Percentiles rank a stretch among this genome's conserved stretches.
Evolutionary conservation across 2,888 invertebrate species (phyloP).

Genomic region (Xylocampa areola): DNA sequence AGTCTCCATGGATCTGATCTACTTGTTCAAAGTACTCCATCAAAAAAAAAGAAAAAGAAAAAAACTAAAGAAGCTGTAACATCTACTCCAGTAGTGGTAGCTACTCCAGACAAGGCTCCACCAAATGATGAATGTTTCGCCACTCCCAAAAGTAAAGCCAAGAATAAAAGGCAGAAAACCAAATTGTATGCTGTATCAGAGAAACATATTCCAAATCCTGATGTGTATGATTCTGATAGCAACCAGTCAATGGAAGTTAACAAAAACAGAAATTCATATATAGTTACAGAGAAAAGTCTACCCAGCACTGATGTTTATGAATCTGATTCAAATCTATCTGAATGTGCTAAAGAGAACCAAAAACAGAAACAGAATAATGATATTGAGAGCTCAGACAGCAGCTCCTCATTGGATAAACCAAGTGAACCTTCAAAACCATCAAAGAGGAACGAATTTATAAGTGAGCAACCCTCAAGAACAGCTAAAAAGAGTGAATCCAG

Average conservation of each 20-base stretch:
- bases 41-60: constrained; percentile 83
- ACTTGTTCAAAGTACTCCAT: constrained; percentile 74
- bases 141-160: constrained; percentile 85
- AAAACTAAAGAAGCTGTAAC: constrained; percentile 76
- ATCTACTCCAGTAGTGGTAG: constrained; percentile 70
- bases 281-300: constrained; percentile 79
- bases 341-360: constrained; percentile 61
- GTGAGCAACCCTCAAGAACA: constrained; percentile 25
- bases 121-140: constrained; percentile 79
- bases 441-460: constrained; percentile 49
- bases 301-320: constrained; percentile 88
- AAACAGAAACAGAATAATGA: constrained; percentile 51
- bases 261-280: constrained; percentile 71
- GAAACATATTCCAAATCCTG: constrained; percentile 81
- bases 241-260: constrained; percentile 77
- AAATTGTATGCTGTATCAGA: constrained; percentile 78
- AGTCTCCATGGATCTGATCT: constrained; percentile 86
- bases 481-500: constrained; percentile 48
- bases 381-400: constrained; percentile 65
- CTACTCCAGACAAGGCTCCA: constrained; percentile 53
- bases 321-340: constrained; percentile 87
- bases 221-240: constrained; percentile 91
- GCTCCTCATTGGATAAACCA: constrained; percentile 48
- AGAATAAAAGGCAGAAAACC: constrained; percentile 80
- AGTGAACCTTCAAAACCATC: constrained; percentile 32